phyloP scores from a whole-genome alignment of 2,888 invertebrate species.

The Copidosoma aretas region DNA sequence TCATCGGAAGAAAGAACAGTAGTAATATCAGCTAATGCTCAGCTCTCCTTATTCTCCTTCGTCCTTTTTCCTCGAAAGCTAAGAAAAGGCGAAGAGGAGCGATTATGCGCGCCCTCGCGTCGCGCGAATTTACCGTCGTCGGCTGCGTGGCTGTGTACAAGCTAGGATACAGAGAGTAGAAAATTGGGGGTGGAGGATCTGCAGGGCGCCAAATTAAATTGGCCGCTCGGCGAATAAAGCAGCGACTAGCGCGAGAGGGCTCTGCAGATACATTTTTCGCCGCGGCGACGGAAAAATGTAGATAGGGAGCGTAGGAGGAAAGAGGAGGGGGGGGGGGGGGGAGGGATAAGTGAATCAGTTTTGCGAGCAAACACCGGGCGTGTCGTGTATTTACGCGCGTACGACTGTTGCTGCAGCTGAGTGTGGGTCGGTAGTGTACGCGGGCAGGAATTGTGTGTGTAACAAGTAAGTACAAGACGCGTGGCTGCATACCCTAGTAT shows the following conservation, averaged over 20 bases:
- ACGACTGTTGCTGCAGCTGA: too few species aligned
- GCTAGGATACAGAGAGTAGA: not conserved
- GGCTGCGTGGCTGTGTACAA: not conserved
- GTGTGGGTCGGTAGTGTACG: too few species aligned
- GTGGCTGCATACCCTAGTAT: too few species aligned
- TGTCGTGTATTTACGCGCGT: constrained; percentile 5
- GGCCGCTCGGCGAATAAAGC: constrained; percentile 7
- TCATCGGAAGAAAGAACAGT: constrained; percentile 21
- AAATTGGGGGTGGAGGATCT: not conserved
- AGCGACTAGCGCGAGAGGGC: not conserved
- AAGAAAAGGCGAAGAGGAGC: not conserved
- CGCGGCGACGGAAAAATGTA: not conserved
- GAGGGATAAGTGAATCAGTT: constrained; percentile 22
- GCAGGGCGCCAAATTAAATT: constrained; percentile 32
- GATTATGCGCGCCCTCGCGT: constrained; percentile 25
- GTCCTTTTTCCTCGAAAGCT: not conserved
- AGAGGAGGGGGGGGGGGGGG: not conserved
- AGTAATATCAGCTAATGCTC: constrained; percentile 57
- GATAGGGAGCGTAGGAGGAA: not conserved
- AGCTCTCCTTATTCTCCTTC: constrained; percentile 14
- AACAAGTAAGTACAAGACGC: too few species aligned
- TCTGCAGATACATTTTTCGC: not conserved
- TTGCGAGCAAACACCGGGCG: not conserved
- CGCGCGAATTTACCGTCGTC: constrained; percentile 27
- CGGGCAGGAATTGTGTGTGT: too few species aligned